These are phyloP conservation scores for Globicephala melas DNA, from an alignment of 2,113 vertebrate genomes.

Conservation along the genomic window DNA sequence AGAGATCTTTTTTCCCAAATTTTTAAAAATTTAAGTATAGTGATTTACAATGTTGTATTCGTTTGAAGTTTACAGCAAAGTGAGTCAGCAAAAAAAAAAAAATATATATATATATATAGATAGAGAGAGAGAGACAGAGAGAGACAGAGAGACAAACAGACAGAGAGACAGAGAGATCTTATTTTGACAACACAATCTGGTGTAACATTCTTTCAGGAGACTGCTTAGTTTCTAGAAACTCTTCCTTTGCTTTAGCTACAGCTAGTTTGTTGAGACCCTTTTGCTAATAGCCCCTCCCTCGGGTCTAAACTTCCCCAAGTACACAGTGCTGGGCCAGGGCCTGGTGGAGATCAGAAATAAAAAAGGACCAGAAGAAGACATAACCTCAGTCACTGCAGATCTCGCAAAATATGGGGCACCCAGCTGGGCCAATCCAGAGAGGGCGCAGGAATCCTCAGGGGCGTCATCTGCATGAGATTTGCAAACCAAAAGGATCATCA, in stretches of 20 bases:
- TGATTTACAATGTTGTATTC: background rate
- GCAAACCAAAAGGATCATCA: background rate
- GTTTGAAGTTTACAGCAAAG: background rate
- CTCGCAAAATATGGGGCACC: background rate
- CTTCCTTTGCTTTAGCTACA: background rate
- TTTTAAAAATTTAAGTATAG: background rate
- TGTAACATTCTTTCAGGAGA: background rate
- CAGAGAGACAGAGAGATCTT: background rate
- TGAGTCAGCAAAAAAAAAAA: background rate
- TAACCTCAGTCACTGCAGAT: background rate
- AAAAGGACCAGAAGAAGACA: background rate
- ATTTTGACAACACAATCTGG: background rate
- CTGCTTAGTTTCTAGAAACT: slow-evolving; percentile 6
- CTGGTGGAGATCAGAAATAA: background rate
- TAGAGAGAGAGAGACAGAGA: too few species aligned
- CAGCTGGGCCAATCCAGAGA: background rate
- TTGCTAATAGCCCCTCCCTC: background rate
- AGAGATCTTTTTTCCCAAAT: background rate
- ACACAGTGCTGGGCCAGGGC: background rate
- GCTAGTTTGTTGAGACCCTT: background rate
- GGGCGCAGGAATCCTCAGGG: background rate
- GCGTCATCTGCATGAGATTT: background rate
- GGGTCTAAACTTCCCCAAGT: background rate
- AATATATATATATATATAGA: background rate
- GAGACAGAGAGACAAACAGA: too few species aligned